phyloP scores from a whole-genome alignment of 1,140 invertebrate genomes.

The Caenorhabditis briggsae region DNA sequence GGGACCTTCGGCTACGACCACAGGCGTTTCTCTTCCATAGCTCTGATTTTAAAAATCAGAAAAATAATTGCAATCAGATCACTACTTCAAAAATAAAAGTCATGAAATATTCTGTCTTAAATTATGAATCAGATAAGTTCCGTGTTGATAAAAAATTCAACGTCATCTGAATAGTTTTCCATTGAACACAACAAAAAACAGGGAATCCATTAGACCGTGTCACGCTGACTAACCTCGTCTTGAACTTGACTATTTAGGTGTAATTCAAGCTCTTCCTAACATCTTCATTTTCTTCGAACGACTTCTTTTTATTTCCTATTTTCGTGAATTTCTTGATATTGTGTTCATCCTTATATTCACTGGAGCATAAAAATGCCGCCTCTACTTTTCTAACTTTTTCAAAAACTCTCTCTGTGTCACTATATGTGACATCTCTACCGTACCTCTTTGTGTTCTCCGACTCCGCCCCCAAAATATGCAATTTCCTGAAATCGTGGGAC shows the following conservation, averaged over 20 bases:
- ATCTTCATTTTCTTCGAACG: constrained; percentile 1
- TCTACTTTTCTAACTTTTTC: not conserved
- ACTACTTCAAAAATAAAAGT: too few relatives aligned
- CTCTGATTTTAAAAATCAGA: too few relatives aligned
- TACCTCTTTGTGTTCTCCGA: not conserved
- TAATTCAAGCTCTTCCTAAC: not conserved
- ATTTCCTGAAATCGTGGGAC: constrained; percentile 42
- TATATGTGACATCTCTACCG: not conserved
- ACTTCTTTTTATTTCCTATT: constrained; percentile 1
- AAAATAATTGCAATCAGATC: too few relatives aligned
- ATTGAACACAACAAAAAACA: not conserved
- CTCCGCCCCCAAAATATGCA: constrained; percentile 28
- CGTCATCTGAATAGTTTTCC: not conserved
- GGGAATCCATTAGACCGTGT: constrained; percentile 28
- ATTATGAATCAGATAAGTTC: too few relatives aligned
- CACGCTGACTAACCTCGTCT: not conserved
- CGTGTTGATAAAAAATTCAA: too few relatives aligned
- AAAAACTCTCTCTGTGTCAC: not conserved
- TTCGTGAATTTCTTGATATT: not conserved
- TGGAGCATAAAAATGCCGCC: not conserved
- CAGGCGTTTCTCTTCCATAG: too few relatives aligned
- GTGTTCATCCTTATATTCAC: not conserved
- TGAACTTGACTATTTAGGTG: not conserved
- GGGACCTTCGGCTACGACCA: too few relatives aligned
- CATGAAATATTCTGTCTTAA: too few relatives aligned